Base-by-base conservation (phyloP, 2,888 invertebrate genomes). In the Ferdinandea cuprea region DNA sequence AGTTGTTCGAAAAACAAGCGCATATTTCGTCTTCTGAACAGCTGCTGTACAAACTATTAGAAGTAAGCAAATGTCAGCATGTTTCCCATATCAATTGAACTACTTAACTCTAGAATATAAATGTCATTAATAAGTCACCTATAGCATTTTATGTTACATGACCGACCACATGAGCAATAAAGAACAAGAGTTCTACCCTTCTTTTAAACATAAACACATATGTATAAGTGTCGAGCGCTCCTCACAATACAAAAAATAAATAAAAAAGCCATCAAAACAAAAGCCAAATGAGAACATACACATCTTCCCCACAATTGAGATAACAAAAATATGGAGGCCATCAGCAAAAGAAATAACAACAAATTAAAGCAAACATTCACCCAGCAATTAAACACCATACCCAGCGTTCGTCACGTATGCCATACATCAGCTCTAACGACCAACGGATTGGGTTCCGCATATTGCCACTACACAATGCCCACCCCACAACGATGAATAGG, bases 241-340 rank as follows among this genome's bases (percentile, higher is more conserved):
- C 15, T 11, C 25, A 15, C 8, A 25, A 17, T 5, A 30, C n/a
- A 25, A 5, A 42, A 11, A 7, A 32, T 19, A 21, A 46, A 50
- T 13, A 40, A 37, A 30, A 25, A 25, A 44, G 15, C 3, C 19
- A 19, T 35, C 25, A 11, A 50, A 68, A 37, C 40, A 63, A 21
- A 56, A 44, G 17, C 17, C 48, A 42, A 50, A 50, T 17, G 52
- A 59, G 5, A 59, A 44, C 37, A 13, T 37, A 15, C 50, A 65
- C 76, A 59, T 46, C 58, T 30, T 30, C 32, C 52, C 63, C 58
- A 63, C 19, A 63, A 48, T 37, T 54, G 52, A 77, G 81, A 83
- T 83, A 83, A 77, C 61, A 72, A 59, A 76, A 71, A 44, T 76
- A 76, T 81, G 71, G 77, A 72, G 72, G 72, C 61, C 81, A 72